phyloP scores from a whole-genome alignment of 1,140 invertebrate species.

The Agraylea sexmaculata region DNA sequence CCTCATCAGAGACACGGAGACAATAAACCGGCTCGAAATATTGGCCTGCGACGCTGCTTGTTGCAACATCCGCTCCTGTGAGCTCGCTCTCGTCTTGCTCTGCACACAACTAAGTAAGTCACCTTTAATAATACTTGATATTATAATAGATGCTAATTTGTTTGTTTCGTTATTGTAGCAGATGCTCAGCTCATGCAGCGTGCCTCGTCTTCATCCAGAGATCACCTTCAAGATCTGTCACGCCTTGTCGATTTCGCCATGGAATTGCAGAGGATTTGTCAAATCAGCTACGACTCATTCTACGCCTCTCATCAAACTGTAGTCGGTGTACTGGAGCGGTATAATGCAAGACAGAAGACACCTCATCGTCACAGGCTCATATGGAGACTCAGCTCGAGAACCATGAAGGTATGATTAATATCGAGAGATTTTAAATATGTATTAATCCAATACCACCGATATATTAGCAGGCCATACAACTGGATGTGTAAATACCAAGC shows the following conservation, averaged over 20 bases:
- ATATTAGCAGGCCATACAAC: too few species aligned
- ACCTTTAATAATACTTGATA: neutral
- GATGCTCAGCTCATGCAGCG: constrained; percentile 28
- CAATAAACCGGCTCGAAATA: constrained; percentile 57
- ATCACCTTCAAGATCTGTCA: constrained; percentile 28
- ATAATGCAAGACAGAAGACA: constrained; percentile 56
- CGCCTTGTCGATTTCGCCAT: constrained; percentile 44
- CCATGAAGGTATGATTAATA: constrained; percentile 47
- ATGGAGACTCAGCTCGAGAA: constrained; percentile 55
- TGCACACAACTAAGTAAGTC: constrained; percentile 49
- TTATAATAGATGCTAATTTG: neutral
- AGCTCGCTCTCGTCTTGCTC: constrained; percentile 58
- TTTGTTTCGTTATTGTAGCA: constrained; percentile 15
- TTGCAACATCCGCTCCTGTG: constrained; percentile 50
- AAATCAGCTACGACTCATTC: constrained; percentile 57
- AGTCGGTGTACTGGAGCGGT: constrained; percentile 47
- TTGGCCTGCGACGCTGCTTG: constrained; percentile 57
- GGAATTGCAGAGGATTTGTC: constrained; percentile 47
- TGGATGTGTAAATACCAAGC: too few species aligned
- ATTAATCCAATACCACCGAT: too few species aligned
- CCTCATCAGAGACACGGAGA: constrained; percentile 35
- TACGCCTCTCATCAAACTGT: constrained; percentile 46
- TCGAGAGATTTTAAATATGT: too few species aligned
- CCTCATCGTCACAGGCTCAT: constrained; percentile 61
- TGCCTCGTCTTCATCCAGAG: constrained; percentile 18